Conservation (phyloP, 2,797 vertebrate species). For the Moxostoma hubbsi region DNA sequence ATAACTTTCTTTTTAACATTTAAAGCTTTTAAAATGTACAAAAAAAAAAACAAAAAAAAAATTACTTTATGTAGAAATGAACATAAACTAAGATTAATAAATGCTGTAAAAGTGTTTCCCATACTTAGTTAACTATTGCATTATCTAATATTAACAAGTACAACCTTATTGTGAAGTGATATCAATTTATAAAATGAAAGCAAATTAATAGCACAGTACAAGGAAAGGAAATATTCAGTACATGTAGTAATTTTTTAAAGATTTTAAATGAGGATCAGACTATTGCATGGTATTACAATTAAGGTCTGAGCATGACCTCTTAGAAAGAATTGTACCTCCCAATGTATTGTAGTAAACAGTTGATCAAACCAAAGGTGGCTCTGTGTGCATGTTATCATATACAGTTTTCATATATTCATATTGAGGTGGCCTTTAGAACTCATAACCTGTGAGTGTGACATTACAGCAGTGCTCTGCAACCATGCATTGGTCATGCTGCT, state of each 20-base stretch:
- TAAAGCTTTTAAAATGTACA: no score
- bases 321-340: background rate
- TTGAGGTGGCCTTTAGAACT: slow-evolving; percentile 16
- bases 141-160: no score
- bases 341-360: background rate
- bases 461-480: slow-evolving; percentile 18
- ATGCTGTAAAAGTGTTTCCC: no score
- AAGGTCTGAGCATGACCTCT: background rate
- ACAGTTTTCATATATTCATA: slow-evolving; percentile 1
- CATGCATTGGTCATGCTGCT: background rate
- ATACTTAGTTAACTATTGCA: no score
- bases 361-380: background rate
- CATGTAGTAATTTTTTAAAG: background rate
- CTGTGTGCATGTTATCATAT: background rate
- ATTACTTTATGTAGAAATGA: no score
- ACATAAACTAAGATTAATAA: no score
- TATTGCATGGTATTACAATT: background rate
- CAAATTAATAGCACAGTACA: no score
- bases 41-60: no score
- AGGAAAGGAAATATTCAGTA: background rate
- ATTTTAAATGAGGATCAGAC: background rate
- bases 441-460: slow-evolving; percentile 13
- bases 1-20: background rate
- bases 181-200: no score
- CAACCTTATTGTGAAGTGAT: no score